These are phyloP conservation scores for Fragum fragum DNA, from an alignment of 2,888 invertebrate genomes.

Conservation along the genomic window DNA sequence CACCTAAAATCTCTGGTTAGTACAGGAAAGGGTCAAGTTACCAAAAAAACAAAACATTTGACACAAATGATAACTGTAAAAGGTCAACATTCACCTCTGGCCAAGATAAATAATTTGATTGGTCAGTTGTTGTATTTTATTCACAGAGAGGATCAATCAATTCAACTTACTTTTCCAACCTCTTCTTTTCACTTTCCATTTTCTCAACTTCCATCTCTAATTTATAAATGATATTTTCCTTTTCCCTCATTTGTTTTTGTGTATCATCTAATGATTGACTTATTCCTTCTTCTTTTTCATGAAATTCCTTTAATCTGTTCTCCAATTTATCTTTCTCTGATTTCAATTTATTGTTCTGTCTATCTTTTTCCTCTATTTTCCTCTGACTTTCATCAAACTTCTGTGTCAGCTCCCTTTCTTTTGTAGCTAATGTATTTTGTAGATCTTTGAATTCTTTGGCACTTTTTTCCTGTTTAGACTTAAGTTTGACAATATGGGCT, in stretches of 20 bases:
- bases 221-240: constrained; percentile 47
- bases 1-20: too few relatives aligned
- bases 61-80: too few relatives aligned
- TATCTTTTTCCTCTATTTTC: constrained; percentile 67
- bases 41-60: too few relatives aligned
- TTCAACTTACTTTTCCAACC: constrained; percentile 53
- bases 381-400: constrained; percentile 67
- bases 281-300: constrained; percentile 58
- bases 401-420: constrained; percentile 58
- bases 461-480: constrained; percentile 61
- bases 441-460: constrained; percentile 58
- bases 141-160: too few relatives aligned
- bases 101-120: too few relatives aligned
- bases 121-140: too few relatives aligned
- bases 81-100: too few relatives aligned
- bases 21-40: too few relatives aligned
- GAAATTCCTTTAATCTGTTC: constrained; percentile 51
- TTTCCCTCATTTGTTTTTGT: constrained; percentile 63
- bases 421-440: constrained; percentile 42
- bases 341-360: constrained; percentile 64
- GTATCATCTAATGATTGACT: constrained; percentile 52
- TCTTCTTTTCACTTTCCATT: constrained; percentile 44
- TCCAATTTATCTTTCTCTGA: constrained; percentile 54
- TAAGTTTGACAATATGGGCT: constrained; percentile 56
- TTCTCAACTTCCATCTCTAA: constrained; percentile 54